phyloP scores from a whole-genome alignment of 2,113 vertebrate species.

The Australoheros scitulus region DNA sequence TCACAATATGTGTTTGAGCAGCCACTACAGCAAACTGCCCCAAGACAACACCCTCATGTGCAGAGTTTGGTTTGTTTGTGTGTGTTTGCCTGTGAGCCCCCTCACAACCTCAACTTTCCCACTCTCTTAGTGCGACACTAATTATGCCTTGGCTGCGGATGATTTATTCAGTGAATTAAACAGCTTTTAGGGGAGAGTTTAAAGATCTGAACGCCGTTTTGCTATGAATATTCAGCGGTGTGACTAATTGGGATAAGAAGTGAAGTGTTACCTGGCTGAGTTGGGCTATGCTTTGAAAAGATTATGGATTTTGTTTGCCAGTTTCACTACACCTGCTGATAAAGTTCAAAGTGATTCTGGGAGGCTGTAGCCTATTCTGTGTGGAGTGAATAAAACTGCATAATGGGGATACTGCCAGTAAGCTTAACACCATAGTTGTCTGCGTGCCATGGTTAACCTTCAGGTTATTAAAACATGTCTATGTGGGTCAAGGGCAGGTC shows the following conservation, averaged over 20 bases:
- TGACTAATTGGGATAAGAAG: slow-evolving; percentile 68
- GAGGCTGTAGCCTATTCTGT: slow-evolving; percentile 14
- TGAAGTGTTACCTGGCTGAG: slow-evolving; percentile 57
- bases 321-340: slow-evolving; percentile 50
- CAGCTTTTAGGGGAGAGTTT: slow-evolving; percentile 56
- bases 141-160: slow-evolving; percentile 41
- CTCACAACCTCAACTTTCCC: slow-evolving; percentile 21
- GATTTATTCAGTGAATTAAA: slow-evolving; percentile 71
- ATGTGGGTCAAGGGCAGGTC: slow-evolving; percentile 27
- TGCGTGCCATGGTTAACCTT: slow-evolving; percentile 1
- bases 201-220: slow-evolving; percentile 42
- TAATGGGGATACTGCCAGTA: slow-evolving; percentile 16
- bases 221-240: slow-evolving; percentile 53
- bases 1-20: slow-evolving; percentile 18
- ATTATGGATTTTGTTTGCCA: slow-evolving; percentile 52
- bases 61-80: slow-evolving; percentile 19
- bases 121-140: slow-evolving; percentile 39
- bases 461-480: slow-evolving; percentile 12
- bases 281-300: slow-evolving; percentile 40
- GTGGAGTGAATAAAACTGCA: slow-evolving; percentile 14
- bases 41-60: not conserved
- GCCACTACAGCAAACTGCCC: slow-evolving; percentile 4
- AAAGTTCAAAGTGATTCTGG: slow-evolving; percentile 39
- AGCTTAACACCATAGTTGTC: not conserved
- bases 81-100: slow-evolving; percentile 25